Conservation (phyloP, 2,797 vertebrate species). For the Garrulus glandarius region DNA sequence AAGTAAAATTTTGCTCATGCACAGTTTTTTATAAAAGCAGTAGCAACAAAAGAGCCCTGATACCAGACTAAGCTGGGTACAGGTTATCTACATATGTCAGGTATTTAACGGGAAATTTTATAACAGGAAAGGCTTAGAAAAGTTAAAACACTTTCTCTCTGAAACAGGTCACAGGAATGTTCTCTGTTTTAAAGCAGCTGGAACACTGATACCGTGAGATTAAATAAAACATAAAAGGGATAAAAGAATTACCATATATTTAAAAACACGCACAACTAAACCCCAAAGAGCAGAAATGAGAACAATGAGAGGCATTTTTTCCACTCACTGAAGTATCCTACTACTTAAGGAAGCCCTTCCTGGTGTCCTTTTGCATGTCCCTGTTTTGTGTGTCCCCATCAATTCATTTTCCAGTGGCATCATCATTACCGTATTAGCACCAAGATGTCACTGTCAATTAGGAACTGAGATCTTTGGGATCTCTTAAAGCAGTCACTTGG, state of each 20-base stretch:
- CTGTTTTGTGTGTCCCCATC: background rate
- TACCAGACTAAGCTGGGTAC: background rate
- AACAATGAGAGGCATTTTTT: background rate
- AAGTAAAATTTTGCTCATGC: background rate
- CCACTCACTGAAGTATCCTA: background rate
- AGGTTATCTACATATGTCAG: background rate
- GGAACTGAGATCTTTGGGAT: background rate
- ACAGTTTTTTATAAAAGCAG: background rate
- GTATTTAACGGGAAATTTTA: background rate
- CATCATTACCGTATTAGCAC: background rate
- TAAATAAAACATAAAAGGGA: background rate
- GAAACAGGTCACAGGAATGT: background rate
- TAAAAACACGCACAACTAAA: background rate
- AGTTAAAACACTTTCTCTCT: background rate
- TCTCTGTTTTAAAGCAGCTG: background rate
- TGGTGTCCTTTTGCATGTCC: background rate
- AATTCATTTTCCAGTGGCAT: background rate
- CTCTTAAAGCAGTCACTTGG: background rate
- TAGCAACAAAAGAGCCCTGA: background rate
- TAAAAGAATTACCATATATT: background rate
- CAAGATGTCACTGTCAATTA: background rate
- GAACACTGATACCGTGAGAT: background rate
- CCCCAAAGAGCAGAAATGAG: background rate
- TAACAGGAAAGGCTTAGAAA: background rate
- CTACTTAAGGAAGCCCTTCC: background rate